Evolutionary conservation across 2,113 vertebrate species (phyloP), one percentile per base, ranked within the genome.

Genomic region (Eurypyga helias): DNA sequence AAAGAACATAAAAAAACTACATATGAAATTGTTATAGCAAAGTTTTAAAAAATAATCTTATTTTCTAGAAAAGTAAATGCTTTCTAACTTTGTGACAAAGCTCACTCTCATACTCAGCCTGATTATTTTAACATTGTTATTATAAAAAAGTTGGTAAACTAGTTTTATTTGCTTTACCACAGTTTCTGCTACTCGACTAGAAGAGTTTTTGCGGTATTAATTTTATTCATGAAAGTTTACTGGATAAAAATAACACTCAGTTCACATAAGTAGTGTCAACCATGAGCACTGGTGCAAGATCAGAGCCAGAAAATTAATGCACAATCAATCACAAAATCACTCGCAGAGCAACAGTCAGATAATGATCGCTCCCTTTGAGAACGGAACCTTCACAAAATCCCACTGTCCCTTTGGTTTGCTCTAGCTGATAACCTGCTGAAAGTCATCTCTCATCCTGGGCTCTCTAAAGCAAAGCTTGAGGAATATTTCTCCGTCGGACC

Each of bases 301-400:
- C 67, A 91, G 80, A 89, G 72, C 31, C 64, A 64, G 86, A 84
- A 95, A 93, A 95, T 90, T 64, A 90, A 82, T 61, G 73, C 83
- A 91, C 45, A 48, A 82, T 95, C 95, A 95, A 89, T 95, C 87
- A 82, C 34, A 94, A 96, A 96, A 95, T 21, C 20, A 71, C 60
- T 89, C 0, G 2, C 64, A 78, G 72, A 96, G 64, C 72, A 90
- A 48, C 38, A 90, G 41, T 33, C 71, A 83, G 85, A 69, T 80
- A 77, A 65, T 49, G 77, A 95, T 70, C 8, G 0, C 36, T 91
- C 16, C 13, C 51, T 84, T 51, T 33, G 48, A 81, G 51, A 76
- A 80, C 45, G 62, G 75, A 93, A 86, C 23, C 41, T 52, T 75
- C 4, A 2, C 10, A 7, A 89, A 87, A 88, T 87, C 45, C 33